These are phyloP conservation scores for Megalonaias nervosa DNA, from an alignment of 1,140 invertebrate genomes.

Conservation along the genomic window DNA sequence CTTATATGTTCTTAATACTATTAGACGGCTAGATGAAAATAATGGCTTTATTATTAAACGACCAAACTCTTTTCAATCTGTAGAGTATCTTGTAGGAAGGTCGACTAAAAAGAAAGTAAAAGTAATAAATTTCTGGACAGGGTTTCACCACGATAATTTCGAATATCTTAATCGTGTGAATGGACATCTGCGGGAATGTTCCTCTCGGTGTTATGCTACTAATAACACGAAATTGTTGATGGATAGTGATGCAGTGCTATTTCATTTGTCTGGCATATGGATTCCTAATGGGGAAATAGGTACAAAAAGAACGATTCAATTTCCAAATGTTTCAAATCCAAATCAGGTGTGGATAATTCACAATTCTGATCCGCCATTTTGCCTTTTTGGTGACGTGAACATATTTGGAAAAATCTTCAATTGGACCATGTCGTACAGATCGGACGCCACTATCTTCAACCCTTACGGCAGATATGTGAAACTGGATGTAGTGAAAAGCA, in stretches of 20 bases:
- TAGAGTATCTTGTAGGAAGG: no score
- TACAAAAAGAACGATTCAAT: conserved; percentile 15
- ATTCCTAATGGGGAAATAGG: conserved; percentile 23
- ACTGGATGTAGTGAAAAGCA: conserved; percentile 5
- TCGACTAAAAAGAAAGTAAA: no score
- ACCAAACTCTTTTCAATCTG: no score
- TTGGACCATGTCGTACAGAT: conserved; percentile 58
- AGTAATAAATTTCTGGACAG: no score
- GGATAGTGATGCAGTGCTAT: conserved; percentile 59
- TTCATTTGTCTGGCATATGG: conserved; percentile 47
- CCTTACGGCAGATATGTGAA: conserved; percentile 38
- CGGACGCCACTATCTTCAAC: conserved; percentile 48
- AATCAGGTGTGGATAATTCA: conserved; percentile 56
- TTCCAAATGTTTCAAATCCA: conserved; percentile 39
- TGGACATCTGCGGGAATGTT: conserved; percentile 1
- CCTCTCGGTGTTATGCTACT: conserved; percentile 45
- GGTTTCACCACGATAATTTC: no score
- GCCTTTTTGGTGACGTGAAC: conserved; percentile 36
- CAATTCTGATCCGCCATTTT: conserved; percentile 52
- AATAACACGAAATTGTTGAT: conserved; percentile 40
- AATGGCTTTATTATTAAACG: no score
- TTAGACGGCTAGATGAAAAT: no score
- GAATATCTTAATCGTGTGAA: no score
- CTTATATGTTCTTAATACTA: no score
- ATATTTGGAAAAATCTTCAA: conserved; percentile 48